Evolutionary conservation across 1,140 invertebrate species (phyloP), one percentile per base, ranked within the genome.

Genomic region (Phthorimaea operculella): DNA sequence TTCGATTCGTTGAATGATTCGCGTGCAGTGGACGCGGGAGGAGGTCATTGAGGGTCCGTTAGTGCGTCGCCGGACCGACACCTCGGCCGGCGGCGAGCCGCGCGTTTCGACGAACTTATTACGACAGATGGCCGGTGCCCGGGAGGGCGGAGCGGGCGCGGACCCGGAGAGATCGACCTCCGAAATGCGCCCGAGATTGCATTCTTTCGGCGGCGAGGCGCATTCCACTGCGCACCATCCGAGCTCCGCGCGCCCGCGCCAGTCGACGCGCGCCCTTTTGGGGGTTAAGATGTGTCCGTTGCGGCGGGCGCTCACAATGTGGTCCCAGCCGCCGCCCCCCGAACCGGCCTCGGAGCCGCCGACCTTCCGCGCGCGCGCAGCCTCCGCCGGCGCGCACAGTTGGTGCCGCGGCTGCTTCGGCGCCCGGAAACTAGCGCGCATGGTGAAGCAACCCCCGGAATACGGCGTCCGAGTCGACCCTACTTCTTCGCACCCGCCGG

Each of bases 241-340:
- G 74, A 81, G 63, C 74, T 64, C 72, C 74, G 75, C 67, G 76
- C 77, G 72, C 64, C 77, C 71, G 76, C 70, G 74, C 68, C 80
- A 84, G 80, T 86, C 85, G 79, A 69, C 77, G 81, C 81, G 80
- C 76, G 79, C 83, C 75, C 85, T 82, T 72, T 85, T 85, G 77
- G 84, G 83, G 75, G 85, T 86, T 76, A 85, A 86, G 74, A 87
- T 86, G 76, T 79, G 86, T 79, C 86, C 77, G 74, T 70, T 73
- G 75, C 79, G 74, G 74, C 82, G 72, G 72, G 74, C 77, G 67
- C 70, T 72, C 69, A 71, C 74, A 53, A 81, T 79, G 75, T 81
- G 76, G 78, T 77, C 75, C 64, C 72, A 79, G 59, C 76, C 71
- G 63, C 76, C 73, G 65, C 75, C 74, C 59, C 85, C 83, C 69